Evolutionary conservation across 1,140 invertebrate species (phyloP).

Genomic region (Drosophila trapezifrons): DNA sequence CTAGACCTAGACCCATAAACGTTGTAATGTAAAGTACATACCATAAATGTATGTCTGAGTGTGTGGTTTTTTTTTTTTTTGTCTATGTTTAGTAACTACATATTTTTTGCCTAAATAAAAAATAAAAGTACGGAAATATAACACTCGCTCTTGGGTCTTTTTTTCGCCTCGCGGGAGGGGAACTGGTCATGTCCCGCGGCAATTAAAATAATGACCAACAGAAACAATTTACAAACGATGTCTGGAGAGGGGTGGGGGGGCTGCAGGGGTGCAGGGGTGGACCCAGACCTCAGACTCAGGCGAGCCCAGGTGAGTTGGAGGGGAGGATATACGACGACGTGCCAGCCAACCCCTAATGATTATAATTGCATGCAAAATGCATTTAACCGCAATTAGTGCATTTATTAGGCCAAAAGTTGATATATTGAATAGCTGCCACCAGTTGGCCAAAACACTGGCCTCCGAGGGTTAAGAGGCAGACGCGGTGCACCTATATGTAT

Average conservation of each 20-base stretch:
- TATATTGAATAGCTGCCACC: constrained; percentile 73
- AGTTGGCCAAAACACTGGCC: constrained; percentile 40
- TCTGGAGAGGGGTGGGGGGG: neutral
- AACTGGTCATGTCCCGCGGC: constrained; percentile 20
- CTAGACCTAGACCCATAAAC: constrained; percentile 10
- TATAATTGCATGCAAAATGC: constrained; percentile 84
- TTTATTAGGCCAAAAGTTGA: constrained; percentile 83
- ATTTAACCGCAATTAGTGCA: constrained; percentile 84
- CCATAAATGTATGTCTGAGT: constrained; percentile 6
- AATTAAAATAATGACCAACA: constrained; percentile 69
- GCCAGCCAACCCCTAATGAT: constrained; percentile 80
- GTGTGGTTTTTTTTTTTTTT: constrained; percentile 28
- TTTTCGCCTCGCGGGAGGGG: neutral
- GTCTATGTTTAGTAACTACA: constrained; percentile 42
- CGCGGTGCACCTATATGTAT: neutral
- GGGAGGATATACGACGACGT: constrained; percentile 48
- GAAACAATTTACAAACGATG: constrained; percentile 55
- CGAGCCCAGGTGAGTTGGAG: neutral
- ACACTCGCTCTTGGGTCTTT: neutral
- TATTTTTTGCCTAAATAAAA: constrained; percentile 76
- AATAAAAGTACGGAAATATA: constrained; percentile 41
- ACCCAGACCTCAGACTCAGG: too few relatives aligned
- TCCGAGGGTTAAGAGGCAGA: constrained; percentile 9
- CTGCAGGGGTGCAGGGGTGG: neutral
- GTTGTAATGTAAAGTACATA: constrained; percentile 38